phyloP scores from a whole-genome alignment of 2,888 invertebrate species.

The Thelaira solivaga region DNA sequence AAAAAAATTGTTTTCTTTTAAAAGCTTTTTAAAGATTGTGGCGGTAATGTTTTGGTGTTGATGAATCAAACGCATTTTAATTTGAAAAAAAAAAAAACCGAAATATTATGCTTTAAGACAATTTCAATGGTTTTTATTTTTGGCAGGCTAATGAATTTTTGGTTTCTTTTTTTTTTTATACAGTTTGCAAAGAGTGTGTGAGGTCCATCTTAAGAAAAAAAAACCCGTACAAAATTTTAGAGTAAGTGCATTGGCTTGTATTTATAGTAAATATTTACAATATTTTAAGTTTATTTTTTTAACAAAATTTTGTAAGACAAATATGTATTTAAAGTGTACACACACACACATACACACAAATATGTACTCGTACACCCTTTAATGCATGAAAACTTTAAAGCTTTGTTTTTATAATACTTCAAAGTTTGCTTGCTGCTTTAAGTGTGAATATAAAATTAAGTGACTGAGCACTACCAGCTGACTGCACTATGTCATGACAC shows the following conservation, averaged over 20 bases:
- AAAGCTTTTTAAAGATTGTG: neutral
- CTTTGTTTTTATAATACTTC: slow-evolving; percentile 9
- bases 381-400: slow-evolving; percentile 17
- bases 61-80: slow-evolving; percentile 41
- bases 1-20: neutral
- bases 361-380: no score
- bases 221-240: neutral
- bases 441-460: slow-evolving; percentile 46
- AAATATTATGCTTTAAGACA: slow-evolving; percentile 6
- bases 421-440: slow-evolving; percentile 3
- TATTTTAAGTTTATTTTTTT: no score
- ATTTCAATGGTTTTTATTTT: neutral
- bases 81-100: no score
- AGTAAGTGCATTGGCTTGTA: neutral
- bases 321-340: neutral
- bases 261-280: slow-evolving; percentile 1
- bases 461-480: slow-evolving; percentile 20
- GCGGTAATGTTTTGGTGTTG: slow-evolving; percentile 1
- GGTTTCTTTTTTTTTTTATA: neutral
- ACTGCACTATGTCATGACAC: slow-evolving; percentile 32
- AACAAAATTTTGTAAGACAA: slow-evolving; percentile 11
- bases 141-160: no score
- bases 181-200: neutral
- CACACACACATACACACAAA: no score
- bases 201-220: neutral